Evolutionary conservation across 2,113 vertebrate genomes (phyloP).

Genomic region (Rhinoptilus africanus): DNA sequence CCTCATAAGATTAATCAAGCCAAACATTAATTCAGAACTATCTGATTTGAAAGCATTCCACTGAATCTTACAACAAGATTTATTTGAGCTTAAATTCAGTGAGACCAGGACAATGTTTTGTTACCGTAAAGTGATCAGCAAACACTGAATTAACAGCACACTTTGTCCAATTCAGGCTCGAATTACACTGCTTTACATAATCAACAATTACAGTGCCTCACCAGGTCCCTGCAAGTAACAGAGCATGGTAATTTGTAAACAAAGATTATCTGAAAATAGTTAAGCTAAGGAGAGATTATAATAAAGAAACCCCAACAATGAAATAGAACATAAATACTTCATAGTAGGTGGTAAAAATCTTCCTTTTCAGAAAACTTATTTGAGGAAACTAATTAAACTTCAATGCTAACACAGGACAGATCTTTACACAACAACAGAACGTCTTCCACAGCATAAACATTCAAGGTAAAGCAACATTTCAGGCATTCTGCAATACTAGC

Average conservation of each 20-base stretch:
- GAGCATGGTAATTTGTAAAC: not conserved
- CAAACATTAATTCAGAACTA: not conserved
- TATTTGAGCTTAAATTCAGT: not conserved
- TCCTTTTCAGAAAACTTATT: not conserved
- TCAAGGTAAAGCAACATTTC: not conserved
- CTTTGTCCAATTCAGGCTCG: accelerated
- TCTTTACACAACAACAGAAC: not conserved
- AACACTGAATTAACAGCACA: not conserved
- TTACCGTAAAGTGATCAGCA: not conserved
- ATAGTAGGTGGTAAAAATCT: not conserved
- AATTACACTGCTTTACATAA: not conserved
- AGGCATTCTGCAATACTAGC: not conserved
- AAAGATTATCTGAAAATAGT: not conserved
- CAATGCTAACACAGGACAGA: not conserved
- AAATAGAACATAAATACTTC: not conserved
- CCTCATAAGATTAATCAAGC: not conserved
- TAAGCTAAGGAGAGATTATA: not conserved
- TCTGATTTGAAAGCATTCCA: not conserved
- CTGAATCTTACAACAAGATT: not conserved
- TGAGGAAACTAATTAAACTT: not conserved
- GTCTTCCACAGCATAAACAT: not conserved
- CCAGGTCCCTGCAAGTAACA: not conserved
- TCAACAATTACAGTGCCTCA: not conserved
- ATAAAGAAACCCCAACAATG: not conserved
- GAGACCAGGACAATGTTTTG: not conserved